Base-by-base conservation (phyloP, 2,113 vertebrate genomes). In the Semnornis frantzii region DNA sequence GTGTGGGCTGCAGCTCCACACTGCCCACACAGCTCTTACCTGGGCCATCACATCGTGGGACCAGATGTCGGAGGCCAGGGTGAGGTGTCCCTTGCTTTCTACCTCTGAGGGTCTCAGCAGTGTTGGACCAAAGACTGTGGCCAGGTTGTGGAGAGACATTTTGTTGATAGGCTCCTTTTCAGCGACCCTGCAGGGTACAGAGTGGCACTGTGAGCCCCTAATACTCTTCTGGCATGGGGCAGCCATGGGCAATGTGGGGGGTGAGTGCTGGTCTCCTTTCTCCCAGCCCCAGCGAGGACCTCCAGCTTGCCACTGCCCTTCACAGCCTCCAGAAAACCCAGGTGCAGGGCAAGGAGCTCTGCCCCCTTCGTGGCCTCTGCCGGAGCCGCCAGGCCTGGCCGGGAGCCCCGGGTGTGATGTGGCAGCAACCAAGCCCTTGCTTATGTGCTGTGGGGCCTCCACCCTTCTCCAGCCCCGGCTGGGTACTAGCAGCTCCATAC, bases 21-120 rank as follows among this genome's bases (percentile, higher is more conserved):
- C 73, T n/a, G 46, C 78, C 73, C 23, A 55, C 48, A 52, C 3
- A 0, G 70, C 54, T 63, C 60, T 78, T 97, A 99, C 99, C 99
- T 99, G 99, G 27, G 99, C 99, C 99, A 99, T 99, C 95, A 99
- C 99, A 25, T 99, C 99, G 2, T 99, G 99, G 79, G 99, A 99
- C 99, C 99, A 99, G 98, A 99, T 99, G 97, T 99, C 99, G 0
- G 99, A 99, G 33, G 98, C 99, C 17, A 98, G 98, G 6, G 98
- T 99, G 97, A 99, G 98, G 89, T 99, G 98, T 54, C 90, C 97
- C 97, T 99, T 99, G 89, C 78, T 98, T 93, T 99, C 99, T 8
- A 97, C 97, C 96, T 99, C 99, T 0, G 99, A 99, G 19, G 99
- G 99, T 96, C 99, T 98, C 97, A 99, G 98, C 97, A 99, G 98